These are phyloP conservation scores for Diachasma alloeum DNA, from an alignment of 1,140 invertebrate genomes.

Conservation along the genomic window DNA sequence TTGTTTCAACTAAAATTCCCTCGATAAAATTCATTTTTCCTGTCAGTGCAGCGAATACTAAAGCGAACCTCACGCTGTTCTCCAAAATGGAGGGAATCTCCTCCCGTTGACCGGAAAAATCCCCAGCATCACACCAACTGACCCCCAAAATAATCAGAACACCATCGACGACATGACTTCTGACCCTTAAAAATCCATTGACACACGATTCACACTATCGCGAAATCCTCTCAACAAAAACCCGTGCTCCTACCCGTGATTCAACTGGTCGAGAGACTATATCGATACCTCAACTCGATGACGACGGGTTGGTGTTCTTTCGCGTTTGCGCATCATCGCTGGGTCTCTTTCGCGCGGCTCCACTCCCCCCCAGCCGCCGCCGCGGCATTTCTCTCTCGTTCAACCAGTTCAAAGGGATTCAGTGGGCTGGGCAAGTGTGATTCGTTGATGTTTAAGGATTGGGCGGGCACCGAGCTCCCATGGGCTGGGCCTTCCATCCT, in stretches of 20 bases:
- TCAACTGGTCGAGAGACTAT: constrained; percentile 25
- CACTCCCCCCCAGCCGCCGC: neutral
- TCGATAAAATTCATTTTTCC: no score
- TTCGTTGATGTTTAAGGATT: neutral
- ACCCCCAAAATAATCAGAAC: no score
- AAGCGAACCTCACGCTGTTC: no score
- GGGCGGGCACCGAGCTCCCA: neutral
- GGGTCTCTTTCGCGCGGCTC: neutral
- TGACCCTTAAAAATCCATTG: neutral
- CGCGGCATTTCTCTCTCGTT: neutral
- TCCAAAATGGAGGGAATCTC: no score
- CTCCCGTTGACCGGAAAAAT: no score
- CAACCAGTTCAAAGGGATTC: neutral
- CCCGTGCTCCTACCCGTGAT: neutral
- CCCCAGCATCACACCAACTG: no score
- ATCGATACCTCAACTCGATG: constrained; percentile 23
- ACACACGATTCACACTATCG: neutral
- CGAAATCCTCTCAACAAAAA: neutral
- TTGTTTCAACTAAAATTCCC: no score
- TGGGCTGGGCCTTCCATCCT: neutral
- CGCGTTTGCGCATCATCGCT: constrained; percentile 25
- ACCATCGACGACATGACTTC: no score
- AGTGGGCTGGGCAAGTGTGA: neutral
- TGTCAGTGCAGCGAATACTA: no score
- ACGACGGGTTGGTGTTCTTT: constrained; percentile 11